Conservation (phyloP, 1,140 invertebrate genomes). For the Camponotus pennsylvanicus region DNA sequence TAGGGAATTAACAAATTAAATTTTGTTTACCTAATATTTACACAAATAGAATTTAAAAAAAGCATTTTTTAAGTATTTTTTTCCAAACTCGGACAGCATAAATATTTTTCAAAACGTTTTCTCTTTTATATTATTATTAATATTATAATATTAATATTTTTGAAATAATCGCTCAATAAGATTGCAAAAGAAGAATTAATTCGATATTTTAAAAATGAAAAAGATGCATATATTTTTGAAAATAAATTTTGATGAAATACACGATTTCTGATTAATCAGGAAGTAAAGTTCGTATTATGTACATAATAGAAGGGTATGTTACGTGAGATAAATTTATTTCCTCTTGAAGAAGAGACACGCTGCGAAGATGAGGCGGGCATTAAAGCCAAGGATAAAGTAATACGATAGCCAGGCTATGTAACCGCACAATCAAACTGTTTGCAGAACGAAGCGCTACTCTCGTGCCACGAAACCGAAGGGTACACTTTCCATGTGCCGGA, state of each 20-base stretch:
- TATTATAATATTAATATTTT: too few relatives aligned
- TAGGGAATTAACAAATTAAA: neutral
- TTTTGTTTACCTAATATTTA: neutral
- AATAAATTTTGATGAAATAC: neutral
- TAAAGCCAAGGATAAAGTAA: slow-evolving; percentile 38
- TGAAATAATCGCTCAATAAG: too few relatives aligned
- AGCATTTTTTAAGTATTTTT: neutral
- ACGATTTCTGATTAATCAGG: neutral
- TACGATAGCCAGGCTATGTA: slow-evolving; percentile 27
- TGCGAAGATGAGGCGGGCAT: neutral
- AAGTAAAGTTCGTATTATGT: neutral
- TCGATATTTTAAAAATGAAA: neutral
- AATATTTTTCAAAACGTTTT: neutral
- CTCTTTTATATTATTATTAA: neutral
- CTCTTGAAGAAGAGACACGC: neutral
- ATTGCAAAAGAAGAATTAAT: neutral
- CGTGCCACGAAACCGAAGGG: slow-evolving; percentile 31
- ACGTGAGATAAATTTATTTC: neutral
- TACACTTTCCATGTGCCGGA: slow-evolving; percentile 56
- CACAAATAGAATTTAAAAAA: neutral
- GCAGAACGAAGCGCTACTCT: slow-evolving; percentile 47
- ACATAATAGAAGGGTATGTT: neutral
- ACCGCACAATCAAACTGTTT: slow-evolving; percentile 68
- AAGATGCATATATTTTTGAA: too few relatives aligned
- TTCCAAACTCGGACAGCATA: neutral